Evolutionary conservation across 2,888 invertebrate species (phyloP).

Genomic region (Disparrhopalites patrizii): DNA sequence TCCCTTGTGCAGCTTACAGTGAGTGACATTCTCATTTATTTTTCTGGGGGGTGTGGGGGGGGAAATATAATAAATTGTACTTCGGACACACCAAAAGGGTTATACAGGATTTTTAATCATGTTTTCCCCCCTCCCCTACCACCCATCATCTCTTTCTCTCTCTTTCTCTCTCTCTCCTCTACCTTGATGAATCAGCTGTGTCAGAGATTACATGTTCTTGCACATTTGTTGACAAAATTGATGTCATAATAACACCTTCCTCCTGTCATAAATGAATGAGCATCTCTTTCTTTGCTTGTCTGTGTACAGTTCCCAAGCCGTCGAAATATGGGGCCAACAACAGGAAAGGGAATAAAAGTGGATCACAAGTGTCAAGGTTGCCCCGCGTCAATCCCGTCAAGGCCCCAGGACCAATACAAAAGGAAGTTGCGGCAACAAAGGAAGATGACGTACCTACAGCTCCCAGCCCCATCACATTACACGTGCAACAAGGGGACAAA

Average conservation of each 20-base stretch:
- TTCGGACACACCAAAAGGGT: no score
- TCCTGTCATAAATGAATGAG: neutral
- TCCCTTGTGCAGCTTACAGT: constrained; percentile 84
- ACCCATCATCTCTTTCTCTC: no score
- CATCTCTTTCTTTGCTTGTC: neutral
- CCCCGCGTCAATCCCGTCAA: constrained; percentile 43
- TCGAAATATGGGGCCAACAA: constrained; percentile 9
- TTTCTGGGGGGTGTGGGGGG: neutral
- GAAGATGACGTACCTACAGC: constrained; percentile 23
- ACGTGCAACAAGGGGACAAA: constrained; percentile 53
- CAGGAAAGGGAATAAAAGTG: neutral
- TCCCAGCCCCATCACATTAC: constrained; percentile 44
- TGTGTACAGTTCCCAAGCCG: constrained; percentile 18
- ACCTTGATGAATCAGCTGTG: no score
- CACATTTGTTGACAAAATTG: no score
- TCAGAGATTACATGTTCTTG: no score
- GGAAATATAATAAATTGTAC: no score
- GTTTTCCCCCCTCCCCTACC: no score
- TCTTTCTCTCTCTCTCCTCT: no score
- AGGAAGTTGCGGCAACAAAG: neutral
- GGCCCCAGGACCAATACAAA: constrained; percentile 46
- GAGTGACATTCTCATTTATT: constrained; percentile 54
- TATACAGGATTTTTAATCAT: no score
- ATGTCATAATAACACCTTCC: neutral
- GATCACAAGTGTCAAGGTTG: constrained; percentile 24